Evolutionary conservation across 2,113 vertebrate species (phyloP).

Genomic region (Tyto alba): DNA sequence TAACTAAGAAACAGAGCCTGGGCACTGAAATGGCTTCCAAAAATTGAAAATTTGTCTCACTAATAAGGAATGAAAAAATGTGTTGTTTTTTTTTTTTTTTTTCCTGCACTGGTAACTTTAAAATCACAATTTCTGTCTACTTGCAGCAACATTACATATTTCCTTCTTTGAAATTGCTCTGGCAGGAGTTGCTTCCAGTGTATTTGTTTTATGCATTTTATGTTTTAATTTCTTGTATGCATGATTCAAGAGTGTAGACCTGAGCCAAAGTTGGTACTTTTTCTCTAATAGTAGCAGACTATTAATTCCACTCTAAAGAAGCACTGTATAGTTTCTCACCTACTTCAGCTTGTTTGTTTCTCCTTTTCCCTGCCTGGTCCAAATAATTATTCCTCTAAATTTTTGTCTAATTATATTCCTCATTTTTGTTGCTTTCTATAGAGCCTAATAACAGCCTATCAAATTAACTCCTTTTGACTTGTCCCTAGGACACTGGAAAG

Average conservation of each 20-base stretch:
- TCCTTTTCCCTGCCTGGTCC: neutral
- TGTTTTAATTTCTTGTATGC: neutral
- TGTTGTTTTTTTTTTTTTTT: too few species aligned
- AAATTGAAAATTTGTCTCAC: neutral
- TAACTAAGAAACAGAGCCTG: neutral
- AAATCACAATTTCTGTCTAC: neutral
- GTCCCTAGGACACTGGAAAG: constrained; percentile 3
- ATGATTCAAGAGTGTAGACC: accelerated
- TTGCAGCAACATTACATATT: neutral
- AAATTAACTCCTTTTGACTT: neutral
- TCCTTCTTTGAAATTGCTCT: neutral
- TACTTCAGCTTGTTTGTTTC: neutral
- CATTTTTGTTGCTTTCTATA: neutral
- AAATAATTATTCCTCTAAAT: neutral
- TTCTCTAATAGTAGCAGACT: neutral
- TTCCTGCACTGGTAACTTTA: neutral
- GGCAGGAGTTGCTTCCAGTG: neutral
- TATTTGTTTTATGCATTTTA: neutral
- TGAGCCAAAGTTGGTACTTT: neutral
- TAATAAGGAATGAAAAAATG: neutral
- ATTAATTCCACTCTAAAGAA: neutral
- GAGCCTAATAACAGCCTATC: neutral
- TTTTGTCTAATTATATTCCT: constrained; percentile 10
- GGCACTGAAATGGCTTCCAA: neutral
- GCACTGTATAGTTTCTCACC: neutral